A percentile compares a stretch with the other conserved stretches of the same genome.
These are phyloP conservation scores for Meghimatium bilineatum DNA, from an alignment of 2,888 invertebrate species.

Conservation along the genomic window DNA sequence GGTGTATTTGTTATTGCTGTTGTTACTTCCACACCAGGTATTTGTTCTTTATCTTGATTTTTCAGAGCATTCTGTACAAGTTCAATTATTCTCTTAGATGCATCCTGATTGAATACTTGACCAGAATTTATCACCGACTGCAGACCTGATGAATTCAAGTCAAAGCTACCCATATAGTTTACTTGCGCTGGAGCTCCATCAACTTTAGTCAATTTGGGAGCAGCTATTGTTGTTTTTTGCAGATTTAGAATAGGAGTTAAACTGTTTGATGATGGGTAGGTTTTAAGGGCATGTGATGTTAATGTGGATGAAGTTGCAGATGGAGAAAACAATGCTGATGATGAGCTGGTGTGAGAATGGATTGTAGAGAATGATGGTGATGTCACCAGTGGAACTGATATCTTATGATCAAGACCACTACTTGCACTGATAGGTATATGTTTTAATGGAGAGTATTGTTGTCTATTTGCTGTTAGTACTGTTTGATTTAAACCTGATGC, in stretches of 20 bases:
- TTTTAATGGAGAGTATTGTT: slow-evolving; percentile 13
- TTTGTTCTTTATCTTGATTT: slow-evolving; percentile 14
- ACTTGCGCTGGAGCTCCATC: slow-evolving; percentile 40
- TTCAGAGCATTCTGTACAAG: slow-evolving; percentile 43
- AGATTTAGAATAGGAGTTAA: slow-evolving; percentile 5
- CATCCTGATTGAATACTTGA: slow-evolving; percentile 11
- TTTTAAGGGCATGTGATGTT: not conserved
- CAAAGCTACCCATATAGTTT: slow-evolving; percentile 49
- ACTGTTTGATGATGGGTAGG: not conserved
- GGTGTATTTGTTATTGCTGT: slow-evolving; percentile 40
- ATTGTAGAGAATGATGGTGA: not conserved
- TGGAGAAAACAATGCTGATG: slow-evolving; percentile 5
- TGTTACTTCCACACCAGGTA: slow-evolving; percentile 48
- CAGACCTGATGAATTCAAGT: slow-evolving; percentile 27
- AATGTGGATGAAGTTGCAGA: not conserved
- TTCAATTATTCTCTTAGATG: slow-evolving; percentile 40
- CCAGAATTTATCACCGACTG: slow-evolving; percentile 28
- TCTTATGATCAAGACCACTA: not conserved
- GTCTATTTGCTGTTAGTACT: slow-evolving; percentile 8
- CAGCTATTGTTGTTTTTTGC: not conserved
- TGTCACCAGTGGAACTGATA: not conserved
- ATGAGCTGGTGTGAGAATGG: not conserved
- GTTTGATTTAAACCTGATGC: slow-evolving; percentile 25
- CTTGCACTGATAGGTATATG: not conserved
- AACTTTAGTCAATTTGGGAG: slow-evolving; percentile 20